Evolutionary conservation across 2,797 vertebrate genomes (phyloP).

Genomic region (Microchirus variegatus): DNA sequence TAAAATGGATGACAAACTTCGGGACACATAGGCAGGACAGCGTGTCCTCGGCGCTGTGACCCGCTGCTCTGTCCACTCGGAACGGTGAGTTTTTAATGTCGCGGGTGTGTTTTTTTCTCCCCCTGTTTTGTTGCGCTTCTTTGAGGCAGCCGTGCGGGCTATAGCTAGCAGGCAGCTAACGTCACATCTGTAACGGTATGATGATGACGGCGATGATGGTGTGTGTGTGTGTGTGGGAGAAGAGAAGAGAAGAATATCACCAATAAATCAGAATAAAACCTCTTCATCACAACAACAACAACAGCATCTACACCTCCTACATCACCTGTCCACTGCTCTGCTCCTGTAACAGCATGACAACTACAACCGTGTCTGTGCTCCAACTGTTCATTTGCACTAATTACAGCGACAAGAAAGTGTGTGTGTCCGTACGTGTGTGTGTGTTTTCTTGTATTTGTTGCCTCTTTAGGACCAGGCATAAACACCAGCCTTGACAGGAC

Average conservation of each 20-base stretch:
- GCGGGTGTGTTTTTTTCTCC: too few species aligned
- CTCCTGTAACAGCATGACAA: too few species aligned
- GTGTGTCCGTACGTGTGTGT: too few species aligned
- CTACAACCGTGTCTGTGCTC: too few species aligned
- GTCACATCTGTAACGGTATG: constrained; percentile 46
- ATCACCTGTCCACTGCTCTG: too few species aligned
- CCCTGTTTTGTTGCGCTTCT: not conserved
- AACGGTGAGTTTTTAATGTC: constrained; percentile 52
- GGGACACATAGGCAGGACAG: constrained; percentile 18
- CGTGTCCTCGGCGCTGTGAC: constrained; percentile 7
- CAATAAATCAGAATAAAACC: not conserved
- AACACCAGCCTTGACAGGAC: too few species aligned
- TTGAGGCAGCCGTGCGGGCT: constrained; percentile 20
- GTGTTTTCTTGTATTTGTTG: too few species aligned
- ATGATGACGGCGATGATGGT: not conserved
- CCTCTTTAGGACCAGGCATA: too few species aligned
- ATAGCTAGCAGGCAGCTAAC: constrained; percentile 65
- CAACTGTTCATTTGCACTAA: too few species aligned
- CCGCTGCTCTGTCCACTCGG: constrained; percentile 41
- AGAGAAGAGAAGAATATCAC: not conserved
- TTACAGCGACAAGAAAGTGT: too few species aligned
- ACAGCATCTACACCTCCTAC: too few species aligned
- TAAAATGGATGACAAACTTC: constrained; percentile 46
- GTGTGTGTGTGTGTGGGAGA: not conserved
- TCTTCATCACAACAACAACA: not conserved